Conservation (phyloP, 2,888 invertebrate species). For the Plagodis pulveraria region DNA sequence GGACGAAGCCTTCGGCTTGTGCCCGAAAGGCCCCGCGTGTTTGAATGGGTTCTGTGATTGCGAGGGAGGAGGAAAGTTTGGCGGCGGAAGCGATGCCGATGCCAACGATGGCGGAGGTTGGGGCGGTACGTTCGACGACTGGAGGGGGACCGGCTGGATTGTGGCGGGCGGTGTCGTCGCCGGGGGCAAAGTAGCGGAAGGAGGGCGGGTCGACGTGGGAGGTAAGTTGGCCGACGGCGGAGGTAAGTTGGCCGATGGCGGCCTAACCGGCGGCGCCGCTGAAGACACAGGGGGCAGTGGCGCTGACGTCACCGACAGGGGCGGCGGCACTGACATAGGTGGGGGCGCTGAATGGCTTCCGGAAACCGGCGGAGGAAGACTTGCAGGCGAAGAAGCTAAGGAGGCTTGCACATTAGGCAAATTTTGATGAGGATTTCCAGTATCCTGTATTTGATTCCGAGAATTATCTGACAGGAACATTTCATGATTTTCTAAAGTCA, state of each 20-base stretch:
- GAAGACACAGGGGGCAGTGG: slow-evolving; percentile 12
- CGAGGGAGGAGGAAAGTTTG: slow-evolving; percentile 52
- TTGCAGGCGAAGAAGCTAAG: slow-evolving; percentile 44
- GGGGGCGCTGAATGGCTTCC: slow-evolving; percentile 11
- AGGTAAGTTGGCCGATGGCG: slow-evolving; percentile 19
- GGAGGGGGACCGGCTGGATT: not conserved
- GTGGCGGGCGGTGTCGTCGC: slow-evolving; percentile 17
- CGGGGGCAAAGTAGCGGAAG: slow-evolving; percentile 18
- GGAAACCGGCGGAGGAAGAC: slow-evolving; percentile 39
- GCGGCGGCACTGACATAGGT: slow-evolving; percentile 20
- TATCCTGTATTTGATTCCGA: slow-evolving; percentile 33
- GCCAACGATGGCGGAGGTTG: slow-evolving; percentile 33
- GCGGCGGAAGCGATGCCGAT: slow-evolving; percentile 46
- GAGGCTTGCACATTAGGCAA: slow-evolving; percentile 44
- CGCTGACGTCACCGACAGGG: slow-evolving; percentile 12
- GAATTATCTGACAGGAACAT: slow-evolving; percentile 46
- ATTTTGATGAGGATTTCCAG: slow-evolving; percentile 31
- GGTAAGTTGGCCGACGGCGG: slow-evolving; percentile 18
- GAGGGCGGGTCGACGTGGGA: slow-evolving; percentile 18
- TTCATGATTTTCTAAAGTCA: slow-evolving; percentile 66
- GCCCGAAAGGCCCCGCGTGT: slow-evolving; percentile 75
- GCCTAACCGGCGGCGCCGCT: not conserved
- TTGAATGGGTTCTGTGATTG: slow-evolving; percentile 74
- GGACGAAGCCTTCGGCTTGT: slow-evolving; percentile 66
- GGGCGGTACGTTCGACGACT: slow-evolving; percentile 25